These are phyloP conservation scores for Epirrita christyi DNA, from an alignment of 2,888 invertebrate species.

Conservation along the genomic window DNA sequence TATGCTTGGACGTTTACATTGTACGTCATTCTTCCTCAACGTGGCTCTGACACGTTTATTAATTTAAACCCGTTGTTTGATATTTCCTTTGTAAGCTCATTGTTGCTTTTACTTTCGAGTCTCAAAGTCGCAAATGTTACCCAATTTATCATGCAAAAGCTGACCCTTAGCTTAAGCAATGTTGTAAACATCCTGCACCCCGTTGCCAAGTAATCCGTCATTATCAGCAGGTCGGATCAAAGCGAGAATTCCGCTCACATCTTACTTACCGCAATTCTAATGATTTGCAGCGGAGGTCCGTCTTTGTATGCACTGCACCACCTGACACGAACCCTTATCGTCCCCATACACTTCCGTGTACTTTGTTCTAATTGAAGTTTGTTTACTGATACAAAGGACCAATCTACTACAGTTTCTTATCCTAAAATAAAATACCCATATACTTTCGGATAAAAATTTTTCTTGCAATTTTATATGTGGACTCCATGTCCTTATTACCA, in stretches of 20 bases:
- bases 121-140: conserved; percentile 16
- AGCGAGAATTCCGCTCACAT: conserved; percentile 76
- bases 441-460: too few relatives aligned
- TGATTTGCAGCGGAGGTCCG: conserved; percentile 78
- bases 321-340: conserved; percentile 32
- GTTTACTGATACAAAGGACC: conserved; percentile 1
- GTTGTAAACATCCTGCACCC: conserved; percentile 51
- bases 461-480: too few relatives aligned
- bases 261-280: conserved; percentile 79
- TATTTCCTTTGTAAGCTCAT: conserved; percentile 23
- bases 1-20: conserved; percentile 62
- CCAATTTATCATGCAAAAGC: conserved; percentile 42
- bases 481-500: too few relatives aligned
- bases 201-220: conserved; percentile 65
- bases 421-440: too few relatives aligned
- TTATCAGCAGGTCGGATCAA: conserved; percentile 67
- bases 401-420: too few relatives aligned
- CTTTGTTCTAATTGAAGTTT: conserved; percentile 76
- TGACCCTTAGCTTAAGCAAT: conserved; percentile 46
- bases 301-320: conserved; percentile 68
- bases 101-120: conserved; percentile 4
- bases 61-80: conserved; percentile 29
- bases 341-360: conserved; percentile 64
- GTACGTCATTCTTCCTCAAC: conserved; percentile 59
- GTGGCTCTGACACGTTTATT: conserved; percentile 56